Evolutionary conservation across 92 coral and sea anemone species (phyloP), one percentile per base, ranked within the genome.

Genomic region (Phenganax stokvisi): DNA sequence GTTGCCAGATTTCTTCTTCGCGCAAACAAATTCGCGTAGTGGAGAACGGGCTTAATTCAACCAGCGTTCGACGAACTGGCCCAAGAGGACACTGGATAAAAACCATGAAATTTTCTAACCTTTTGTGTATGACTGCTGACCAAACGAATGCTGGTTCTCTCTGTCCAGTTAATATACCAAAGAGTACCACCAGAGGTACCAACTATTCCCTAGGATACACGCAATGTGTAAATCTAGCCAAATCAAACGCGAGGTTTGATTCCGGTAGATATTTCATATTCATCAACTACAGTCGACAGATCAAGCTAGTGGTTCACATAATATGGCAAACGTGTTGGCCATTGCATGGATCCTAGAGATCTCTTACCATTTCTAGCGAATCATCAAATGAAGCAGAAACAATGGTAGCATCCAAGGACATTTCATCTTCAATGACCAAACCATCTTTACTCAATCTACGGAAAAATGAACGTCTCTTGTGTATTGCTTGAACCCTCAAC

Each of bases 81-180:
- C 47, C 47, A 37, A 4, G 47, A 37, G 47, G 47, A 37, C 47
- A 4, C 47, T 37, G 47, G 4, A 37, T 1, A 37, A 1, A 37
- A 37, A 1, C 47, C 47, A 37, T 37, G 4, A 37, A 59, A 13
- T 13, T 47, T 0, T 11, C 89, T 58, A 71, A 94, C 98, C 98
- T 90, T 85, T 85, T 94, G 89, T 31, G 90, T 85, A 51, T 94
- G 98, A 54, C 98, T 92, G 74, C 98, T 94, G 92, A 94, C 97
- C 68, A 94, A 88, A 65, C 98, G 84, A 75, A 94, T 94, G 68
- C 98, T 94, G 1, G 98, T 94, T 85, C 98, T 87, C 86, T 94
- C 98, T 37, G 85, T 87, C 98, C 98, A 94, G 86, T 94, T 94
- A 61, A 94, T 88, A 62, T 92, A 94, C 98, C 98, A 94, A 73